Evolutionary conservation across 2,113 vertebrate species (phyloP), one percentile per base, ranked within the genome.

Genomic region (Indicator indicator): DNA sequence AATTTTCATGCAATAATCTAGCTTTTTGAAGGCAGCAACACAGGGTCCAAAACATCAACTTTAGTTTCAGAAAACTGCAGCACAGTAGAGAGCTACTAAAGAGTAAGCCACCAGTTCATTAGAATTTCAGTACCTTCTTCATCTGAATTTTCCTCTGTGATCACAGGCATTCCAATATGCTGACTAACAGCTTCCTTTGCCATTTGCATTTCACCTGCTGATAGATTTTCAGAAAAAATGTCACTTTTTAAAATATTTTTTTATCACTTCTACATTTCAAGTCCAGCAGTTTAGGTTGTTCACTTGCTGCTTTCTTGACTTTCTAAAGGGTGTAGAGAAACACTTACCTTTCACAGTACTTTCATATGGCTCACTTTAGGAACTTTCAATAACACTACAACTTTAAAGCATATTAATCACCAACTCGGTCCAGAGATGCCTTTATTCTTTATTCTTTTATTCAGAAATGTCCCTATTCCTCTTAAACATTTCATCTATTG

Each of bases 91-190:
- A 28, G 14, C 14, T 48, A 68, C 30, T 27, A 71, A 64, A 91
- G 40, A 32, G 3, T 8, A 91, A 56, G 10, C 16, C n/a, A 80
- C 12, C 3, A 4, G n/a, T 60, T 16, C 56, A 68, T 86, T 21
- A 67, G 58, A 88, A 88, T 68, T 86, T 83, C 58, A 86, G 0
- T 97, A 98, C 97, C 97, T 97, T 88, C 62, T 90, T 96, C 94
- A 65, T 80, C 91, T 0, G 56, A 86, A 74, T 62, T 48, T 19
- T 97, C 96, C 86, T 98, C 97, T 46, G 71, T 46, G 78, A 98
- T 98, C 36, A 98, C 0, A 89, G 98, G 98, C 98, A 98, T 98
- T 65, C 97, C 97, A 3, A 96, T 87, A 46, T 54, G 86, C 50
- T 0, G 54, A 90, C 76, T 77, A 16, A 54, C 70, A 54, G 85